Evolutionary conservation across 2,888 invertebrate species (phyloP), one percentile per base, ranked within the genome.

Genomic region (Drosophila pegasa): DNA sequence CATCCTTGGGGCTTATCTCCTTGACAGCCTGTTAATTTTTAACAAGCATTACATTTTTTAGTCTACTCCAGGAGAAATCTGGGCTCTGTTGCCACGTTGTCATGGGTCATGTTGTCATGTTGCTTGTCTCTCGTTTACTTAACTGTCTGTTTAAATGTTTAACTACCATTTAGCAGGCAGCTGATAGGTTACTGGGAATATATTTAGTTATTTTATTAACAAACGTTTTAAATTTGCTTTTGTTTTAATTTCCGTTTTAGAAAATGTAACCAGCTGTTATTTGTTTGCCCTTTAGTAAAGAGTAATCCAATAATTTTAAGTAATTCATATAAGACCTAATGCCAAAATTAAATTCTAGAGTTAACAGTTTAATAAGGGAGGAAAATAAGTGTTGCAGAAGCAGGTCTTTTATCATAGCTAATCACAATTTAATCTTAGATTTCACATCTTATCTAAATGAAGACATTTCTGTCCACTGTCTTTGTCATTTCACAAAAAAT

Each of bases 401-500:
- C n/a, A n/a, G n/a, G n/a, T n/a, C n/a, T n/a, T n/a, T n/a, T n/a
- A n/a, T n/a, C n/a, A n/a, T 14, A 8, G 7, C 22, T 22, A 22
- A 40, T 40, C 20, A 2, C 10, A 40, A 12, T 40, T 20, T 20
- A 12, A 40, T 40, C 20, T 40, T 1, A 12, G 2, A 2, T 1
- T 20, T 10, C 2, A 38, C 14, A 20, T 14, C 41, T 41, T 22
- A 41, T 8, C 22, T 3, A 22, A 41, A 43, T 43, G 20, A 43
- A 25, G 16, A 10, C 9, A 43, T 43, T 29, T 31, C 14, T 29
- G 10, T 16, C 37, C 50, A 51, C 27, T 75, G 71, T 58, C 43
- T 29, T 16, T 16, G 16, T 3, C 45, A 27, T 52, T 52, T 33
- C 7, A 25, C 12, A 31, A 43, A 31, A 43, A 29, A n/a, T n/a